These are phyloP conservation scores for Danio albolineatus DNA, from an alignment of 2,797 vertebrate species.

Conservation along the genomic window DNA sequence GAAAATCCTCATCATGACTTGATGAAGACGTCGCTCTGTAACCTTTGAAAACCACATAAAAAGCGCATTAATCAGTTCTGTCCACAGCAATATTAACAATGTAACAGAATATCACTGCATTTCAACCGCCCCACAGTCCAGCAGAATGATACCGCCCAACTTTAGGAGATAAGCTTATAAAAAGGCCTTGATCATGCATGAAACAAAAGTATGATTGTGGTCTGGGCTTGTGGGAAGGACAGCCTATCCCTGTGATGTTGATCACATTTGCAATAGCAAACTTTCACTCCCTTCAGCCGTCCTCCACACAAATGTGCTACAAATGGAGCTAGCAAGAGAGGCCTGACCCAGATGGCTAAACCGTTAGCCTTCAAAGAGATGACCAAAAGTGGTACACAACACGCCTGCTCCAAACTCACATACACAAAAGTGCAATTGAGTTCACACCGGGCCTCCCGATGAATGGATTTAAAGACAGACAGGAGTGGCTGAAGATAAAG, in stretches of 20 bases:
- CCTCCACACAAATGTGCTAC: slow-evolving; percentile 55
- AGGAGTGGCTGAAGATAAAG: not conserved
- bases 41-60: not conserved
- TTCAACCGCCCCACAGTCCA: not conserved
- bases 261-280: slow-evolving; percentile 55
- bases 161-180: not conserved
- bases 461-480: not conserved
- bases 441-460: slow-evolving; percentile 7
- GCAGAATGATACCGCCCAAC: not conserved
- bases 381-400: slow-evolving; percentile 34
- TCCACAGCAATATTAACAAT: not conserved
- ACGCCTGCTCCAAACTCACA: slow-evolving; percentile 18
- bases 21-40: not conserved
- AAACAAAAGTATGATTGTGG: slow-evolving; percentile 23
- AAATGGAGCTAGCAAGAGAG: slow-evolving; percentile 56
- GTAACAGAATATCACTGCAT: not conserved
- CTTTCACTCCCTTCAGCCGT: slow-evolving; percentile 30
- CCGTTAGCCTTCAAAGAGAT: slow-evolving; percentile 37
- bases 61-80: not conserved
- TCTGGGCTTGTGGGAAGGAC: slow-evolving; percentile 1
- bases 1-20: not conserved
- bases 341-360: slow-evolving; percentile 52
- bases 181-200: not conserved
- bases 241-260: slow-evolving; percentile 41
- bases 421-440: slow-evolving; percentile 33